These are phyloP conservation scores for Dromococcyx pavoninus DNA, from an alignment of 2,797 vertebrate species.

Conservation along the genomic window DNA sequence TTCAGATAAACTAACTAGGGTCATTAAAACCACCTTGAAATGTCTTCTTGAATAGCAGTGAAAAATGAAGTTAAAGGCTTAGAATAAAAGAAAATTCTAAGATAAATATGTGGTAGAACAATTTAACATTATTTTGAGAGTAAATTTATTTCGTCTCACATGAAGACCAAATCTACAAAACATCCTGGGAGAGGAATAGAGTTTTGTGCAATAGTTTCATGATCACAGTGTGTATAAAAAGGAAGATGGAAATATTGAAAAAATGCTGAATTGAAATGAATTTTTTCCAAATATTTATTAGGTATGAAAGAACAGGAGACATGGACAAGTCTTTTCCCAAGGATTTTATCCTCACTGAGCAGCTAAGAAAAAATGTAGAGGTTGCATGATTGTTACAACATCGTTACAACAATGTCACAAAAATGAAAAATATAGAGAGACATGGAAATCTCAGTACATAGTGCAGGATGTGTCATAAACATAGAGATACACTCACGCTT, in stretches of 20 bases:
- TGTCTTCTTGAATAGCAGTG: neutral
- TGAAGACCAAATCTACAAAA: conserved; percentile 21
- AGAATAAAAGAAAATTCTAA: neutral
- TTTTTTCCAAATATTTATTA: neutral
- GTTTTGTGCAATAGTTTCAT: neutral
- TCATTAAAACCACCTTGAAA: neutral
- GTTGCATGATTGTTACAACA: neutral
- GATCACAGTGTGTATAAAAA: neutral
- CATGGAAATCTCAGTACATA: neutral
- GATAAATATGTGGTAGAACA: neutral
- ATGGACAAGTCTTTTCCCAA: neutral
- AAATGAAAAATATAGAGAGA: neutral
- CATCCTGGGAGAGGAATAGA: neutral
- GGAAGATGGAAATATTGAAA: neutral
- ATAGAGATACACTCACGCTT: neutral
- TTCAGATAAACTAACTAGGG: neutral
- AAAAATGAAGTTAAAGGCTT: neutral
- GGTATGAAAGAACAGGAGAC: neutral
- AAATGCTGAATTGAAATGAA: neutral
- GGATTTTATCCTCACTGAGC: neutral
- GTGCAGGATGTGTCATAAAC: neutral
- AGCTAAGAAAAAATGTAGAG: neutral
- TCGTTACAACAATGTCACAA: neutral
- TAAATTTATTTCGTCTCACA: neutral
- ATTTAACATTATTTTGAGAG: neutral